A percentile compares a stretch with the other conserved stretches of the same genome.
Evolutionary conservation across 2,113 vertebrate genomes (phyloP).

Genomic region (Serinus canaria): DNA sequence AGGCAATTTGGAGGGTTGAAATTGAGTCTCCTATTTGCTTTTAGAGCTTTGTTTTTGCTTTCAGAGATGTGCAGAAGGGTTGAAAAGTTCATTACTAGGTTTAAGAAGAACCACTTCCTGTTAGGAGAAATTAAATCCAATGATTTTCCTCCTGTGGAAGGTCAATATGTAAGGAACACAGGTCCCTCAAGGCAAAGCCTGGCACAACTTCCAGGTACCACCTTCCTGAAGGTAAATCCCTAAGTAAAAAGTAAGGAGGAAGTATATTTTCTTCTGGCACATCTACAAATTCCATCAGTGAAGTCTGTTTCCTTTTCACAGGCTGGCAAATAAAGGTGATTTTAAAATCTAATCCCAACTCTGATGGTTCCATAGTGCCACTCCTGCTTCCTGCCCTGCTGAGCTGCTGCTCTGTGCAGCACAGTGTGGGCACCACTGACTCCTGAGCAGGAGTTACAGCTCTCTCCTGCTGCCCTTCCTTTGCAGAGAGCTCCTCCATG

Average conservation of each 20-base stretch:
- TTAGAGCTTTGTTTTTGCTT: conserved; percentile 44
- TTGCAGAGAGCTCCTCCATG: neutral
- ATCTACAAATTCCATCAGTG: neutral
- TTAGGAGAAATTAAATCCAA: neutral
- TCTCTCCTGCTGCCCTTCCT: neutral
- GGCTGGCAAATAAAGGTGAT: neutral
- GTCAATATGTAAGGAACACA: neutral
- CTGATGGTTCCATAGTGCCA: neutral
- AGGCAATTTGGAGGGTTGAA: conserved; percentile 39
- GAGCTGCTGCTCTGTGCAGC: neutral
- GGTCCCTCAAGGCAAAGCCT: neutral
- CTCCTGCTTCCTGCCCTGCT: neutral
- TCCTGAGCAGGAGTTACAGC: neutral
- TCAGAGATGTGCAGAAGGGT: neutral
- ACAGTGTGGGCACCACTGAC: fast-evolving
- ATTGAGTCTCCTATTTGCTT: conserved; percentile 42
- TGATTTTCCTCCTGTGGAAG: neutral
- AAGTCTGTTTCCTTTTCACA: neutral
- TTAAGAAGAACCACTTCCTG: neutral
- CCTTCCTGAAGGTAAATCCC: neutral
- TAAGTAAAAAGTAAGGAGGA: neutral
- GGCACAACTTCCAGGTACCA: neutral
- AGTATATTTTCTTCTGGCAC: neutral
- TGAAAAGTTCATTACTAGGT: conserved; percentile 27
- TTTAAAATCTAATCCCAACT: neutral